Evolutionary conservation across 2,888 invertebrate species (phyloP), one percentile per base, ranked within the genome.

Genomic region (Spodoptera littoralis): DNA sequence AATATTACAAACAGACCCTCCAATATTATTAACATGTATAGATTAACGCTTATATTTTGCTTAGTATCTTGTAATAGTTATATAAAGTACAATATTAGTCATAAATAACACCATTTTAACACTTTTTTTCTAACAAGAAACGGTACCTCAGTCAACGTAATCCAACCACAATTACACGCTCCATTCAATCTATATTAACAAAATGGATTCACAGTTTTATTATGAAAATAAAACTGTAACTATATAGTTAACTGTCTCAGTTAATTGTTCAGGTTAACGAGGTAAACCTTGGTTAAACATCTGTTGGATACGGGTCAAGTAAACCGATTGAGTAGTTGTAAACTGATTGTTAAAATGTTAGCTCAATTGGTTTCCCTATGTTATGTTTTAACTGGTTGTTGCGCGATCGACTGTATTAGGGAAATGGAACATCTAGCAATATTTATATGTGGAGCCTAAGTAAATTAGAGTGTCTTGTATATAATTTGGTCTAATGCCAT

Each of bases 271-370:
- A 56, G 66, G 68, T 75, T 70, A 68, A 73, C 65, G 65, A 70
- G 55, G 12, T 18, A 56, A 75, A 61, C 79, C 77, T 82, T 77
- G 79, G 59, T 36, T 5, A 45, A 79, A 80, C 84, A 84, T 84
- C 81, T 77, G 79, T 72, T 55, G 52, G 45, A 70, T 71, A 66
- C 59, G 36, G 73, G 75, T 69, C 72, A 70, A 67, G 70, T 61
- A 22, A 70, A 75, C 60, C 44, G 64, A 68, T 55, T 64, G 27
- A 62, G 48, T 60, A 45, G 36, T 27, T 27, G 43, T 42, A 30
- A 57, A 57, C 47, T 36, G 70, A 66, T 67, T 61, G 61, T 57
- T 12, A 45, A 64, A 66, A 63, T 61, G 61, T 57, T 12, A 45
- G 61, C 44, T 52, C 53, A 13, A 51, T 51, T 60, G 43, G 22